These are phyloP conservation scores for Cylloceria caligata DNA, from an alignment of 2,888 invertebrate genomes.

Conservation along the genomic window DNA sequence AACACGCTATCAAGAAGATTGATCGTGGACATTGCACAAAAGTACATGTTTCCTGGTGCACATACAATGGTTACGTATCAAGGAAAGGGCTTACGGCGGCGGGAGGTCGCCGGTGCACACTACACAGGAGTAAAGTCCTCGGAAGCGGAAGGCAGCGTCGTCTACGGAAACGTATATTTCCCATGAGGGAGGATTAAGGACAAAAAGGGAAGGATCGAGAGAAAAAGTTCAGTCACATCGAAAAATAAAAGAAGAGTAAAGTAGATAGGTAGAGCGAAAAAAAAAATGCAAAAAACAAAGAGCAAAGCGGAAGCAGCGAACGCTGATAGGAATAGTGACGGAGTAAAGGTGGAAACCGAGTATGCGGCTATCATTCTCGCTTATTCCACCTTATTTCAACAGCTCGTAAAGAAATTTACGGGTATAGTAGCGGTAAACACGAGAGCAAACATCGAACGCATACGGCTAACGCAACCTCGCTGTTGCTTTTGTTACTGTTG, in stretches of 20 bases:
- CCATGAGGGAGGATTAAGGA: constrained; percentile 44
- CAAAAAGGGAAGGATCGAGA: neutral
- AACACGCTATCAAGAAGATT: constrained; percentile 7
- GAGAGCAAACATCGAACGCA: neutral
- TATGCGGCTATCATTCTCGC: constrained; percentile 51
- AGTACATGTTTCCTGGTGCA: constrained; percentile 23
- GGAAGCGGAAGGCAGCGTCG: constrained; percentile 67
- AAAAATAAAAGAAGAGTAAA: constrained; percentile 6
- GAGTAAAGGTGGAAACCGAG: constrained; percentile 27
- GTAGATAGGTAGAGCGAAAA: neutral
- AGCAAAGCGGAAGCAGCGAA: neutral
- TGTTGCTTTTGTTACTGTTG: neutral
- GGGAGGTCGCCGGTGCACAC: constrained; percentile 3
- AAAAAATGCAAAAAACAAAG: neutral
- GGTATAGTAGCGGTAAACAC: constrained; percentile 66
- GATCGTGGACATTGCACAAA: constrained; percentile 5
- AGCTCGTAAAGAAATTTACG: constrained; percentile 77
- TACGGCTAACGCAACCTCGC: constrained; percentile 7
- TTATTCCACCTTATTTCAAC: constrained; percentile 76
- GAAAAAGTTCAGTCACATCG: constrained; percentile 4
- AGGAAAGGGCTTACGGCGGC: constrained; percentile 16
- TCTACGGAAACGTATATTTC: constrained; percentile 56
- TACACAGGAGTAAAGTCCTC: constrained; percentile 69
- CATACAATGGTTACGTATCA: constrained; percentile 39
- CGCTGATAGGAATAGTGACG: neutral